Evolutionary conservation across 2,888 invertebrate genomes (phyloP).

Genomic region (Amiota communis): DNA sequence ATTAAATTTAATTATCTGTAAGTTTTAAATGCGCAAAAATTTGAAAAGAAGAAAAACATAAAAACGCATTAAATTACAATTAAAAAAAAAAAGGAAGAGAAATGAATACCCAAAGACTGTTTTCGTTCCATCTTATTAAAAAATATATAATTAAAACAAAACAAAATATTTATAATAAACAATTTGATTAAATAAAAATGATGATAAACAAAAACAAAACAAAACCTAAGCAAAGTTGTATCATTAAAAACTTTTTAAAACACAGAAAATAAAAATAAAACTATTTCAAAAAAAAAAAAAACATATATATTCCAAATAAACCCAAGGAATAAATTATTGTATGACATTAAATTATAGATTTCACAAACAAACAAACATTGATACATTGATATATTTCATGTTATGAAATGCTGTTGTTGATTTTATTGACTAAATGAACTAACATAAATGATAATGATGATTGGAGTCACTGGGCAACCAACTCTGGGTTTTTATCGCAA

Average conservation of each 20-base stretch:
- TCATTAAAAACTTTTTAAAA: slow-evolving; percentile 41
- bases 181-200: slow-evolving; percentile 39
- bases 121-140: slow-evolving; percentile 73
- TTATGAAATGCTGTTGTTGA: slow-evolving; percentile 25
- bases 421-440: slow-evolving; percentile 23
- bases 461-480: too few relatives aligned
- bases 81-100: slow-evolving; percentile 38
- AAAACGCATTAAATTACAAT: slow-evolving; percentile 53
- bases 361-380: too few relatives aligned
- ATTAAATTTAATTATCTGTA: slow-evolving; percentile 40
- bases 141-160: slow-evolving; percentile 41
- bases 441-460: too few relatives aligned
- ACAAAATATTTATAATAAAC: slow-evolving; percentile 38
- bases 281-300: slow-evolving; percentile 7
- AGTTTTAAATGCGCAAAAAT: slow-evolving; percentile 43
- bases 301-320: too few relatives aligned
- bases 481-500: too few relatives aligned
- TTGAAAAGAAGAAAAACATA: slow-evolving; percentile 25
- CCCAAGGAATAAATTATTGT: too few relatives aligned
- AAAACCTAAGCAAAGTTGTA: slow-evolving; percentile 44
- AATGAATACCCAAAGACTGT: slow-evolving; percentile 74
- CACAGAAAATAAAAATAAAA: neutral
- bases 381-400: slow-evolving; percentile 9
- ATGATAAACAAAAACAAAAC: slow-evolving; percentile 25
- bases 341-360: too few relatives aligned